A percentile compares a stretch with the other conserved stretches of the same genome.
phyloP scores from a whole-genome alignment of 2,888 invertebrate species.

The Branchellion lobata region DNA sequence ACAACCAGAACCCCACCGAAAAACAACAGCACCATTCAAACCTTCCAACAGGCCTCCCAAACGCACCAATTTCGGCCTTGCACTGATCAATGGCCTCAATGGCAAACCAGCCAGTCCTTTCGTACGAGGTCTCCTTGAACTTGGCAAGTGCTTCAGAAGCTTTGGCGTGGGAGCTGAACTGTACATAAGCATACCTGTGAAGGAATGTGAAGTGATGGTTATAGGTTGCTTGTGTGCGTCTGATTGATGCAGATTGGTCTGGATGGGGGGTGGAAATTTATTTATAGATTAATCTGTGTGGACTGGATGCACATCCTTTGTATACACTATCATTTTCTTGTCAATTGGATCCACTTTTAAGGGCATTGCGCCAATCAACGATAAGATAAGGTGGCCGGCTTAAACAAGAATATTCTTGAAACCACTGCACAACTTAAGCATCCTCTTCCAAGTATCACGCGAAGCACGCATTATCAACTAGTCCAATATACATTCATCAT shows the following conservation, averaged over 20 bases:
- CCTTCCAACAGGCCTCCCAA: not conserved
- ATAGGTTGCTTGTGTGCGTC: too few relatives aligned
- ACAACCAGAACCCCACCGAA: constrained; percentile 42
- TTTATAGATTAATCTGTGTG: too few relatives aligned
- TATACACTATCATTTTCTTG: too few relatives aligned
- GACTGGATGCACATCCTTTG: too few relatives aligned
- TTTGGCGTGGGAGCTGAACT: constrained; percentile 39
- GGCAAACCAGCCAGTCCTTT: constrained; percentile 36
- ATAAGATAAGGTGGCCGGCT: not conserved
- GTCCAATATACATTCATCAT: not conserved
- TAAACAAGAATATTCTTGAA: too few relatives aligned
- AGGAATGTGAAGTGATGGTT: not conserved
- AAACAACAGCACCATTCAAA: constrained; percentile 38
- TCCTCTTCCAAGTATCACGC: too few relatives aligned
- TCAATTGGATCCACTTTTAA: not conserved
- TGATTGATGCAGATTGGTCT: too few relatives aligned
- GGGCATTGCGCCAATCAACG: not conserved
- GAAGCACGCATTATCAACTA: too few relatives aligned
- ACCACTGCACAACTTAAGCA: too few relatives aligned
- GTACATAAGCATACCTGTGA: constrained; percentile 45
- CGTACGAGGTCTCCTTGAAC: constrained; percentile 19
- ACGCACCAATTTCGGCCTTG: constrained; percentile 45
- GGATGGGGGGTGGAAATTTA: not conserved
- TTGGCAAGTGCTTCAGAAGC: constrained; percentile 29
- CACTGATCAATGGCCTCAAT: constrained; percentile 42